Base-by-base conservation (phyloP, 2,888 invertebrate genomes). In the Ophion ellenae region DNA sequence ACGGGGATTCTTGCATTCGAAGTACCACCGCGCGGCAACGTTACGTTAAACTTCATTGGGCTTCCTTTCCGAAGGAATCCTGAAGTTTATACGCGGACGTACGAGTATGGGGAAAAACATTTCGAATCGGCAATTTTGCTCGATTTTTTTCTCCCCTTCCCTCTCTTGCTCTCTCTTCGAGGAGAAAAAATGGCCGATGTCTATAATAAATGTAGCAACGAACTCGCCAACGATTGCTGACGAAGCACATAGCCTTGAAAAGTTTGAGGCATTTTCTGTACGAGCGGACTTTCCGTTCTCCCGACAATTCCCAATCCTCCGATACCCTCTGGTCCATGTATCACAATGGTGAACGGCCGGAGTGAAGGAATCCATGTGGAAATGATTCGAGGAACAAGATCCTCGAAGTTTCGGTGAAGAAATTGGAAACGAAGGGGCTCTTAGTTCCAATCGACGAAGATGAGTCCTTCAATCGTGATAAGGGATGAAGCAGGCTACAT, bases 241-340 rank as follows among this genome's bases (percentile, higher is more conserved):
- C 78, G 28, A 74, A 81, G 78, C 63, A 57, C 28, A 77, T 47
- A 47, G 74, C 81, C 81, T 81, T 75, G 78, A 79, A 85, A 85
- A 85, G 45, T 85, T 78, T 71, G 59, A 66, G 36, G 66, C 76
- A 76, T 59, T 66, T 66, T 47, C 47, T 2, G 10, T 47, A 47
- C 47, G 47, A 47, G 11, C 47, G 47, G 11, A 47, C 14, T 47
- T 47, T 47, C 3, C 47, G 47, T 47, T 14, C 47, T 47, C 14
- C 11, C 47, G 2, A 47, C 14, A 10, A 47, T 47, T 47, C 47
- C 47, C 47, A 47, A 47, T 47, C 47, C 4, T 47, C 10, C 47
- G 11, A 10, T 11, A 9, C 24, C 24, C 63, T 24, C 5, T 28
- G 3, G 3, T 17, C 47, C 17, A 17, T 71, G 32, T 7, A 59